Percentiles rank a stretch among this genome's conserved stretches.
Conservation (phyloP, 2,888 invertebrate genomes). For the Pherbina coryleti region DNA sequence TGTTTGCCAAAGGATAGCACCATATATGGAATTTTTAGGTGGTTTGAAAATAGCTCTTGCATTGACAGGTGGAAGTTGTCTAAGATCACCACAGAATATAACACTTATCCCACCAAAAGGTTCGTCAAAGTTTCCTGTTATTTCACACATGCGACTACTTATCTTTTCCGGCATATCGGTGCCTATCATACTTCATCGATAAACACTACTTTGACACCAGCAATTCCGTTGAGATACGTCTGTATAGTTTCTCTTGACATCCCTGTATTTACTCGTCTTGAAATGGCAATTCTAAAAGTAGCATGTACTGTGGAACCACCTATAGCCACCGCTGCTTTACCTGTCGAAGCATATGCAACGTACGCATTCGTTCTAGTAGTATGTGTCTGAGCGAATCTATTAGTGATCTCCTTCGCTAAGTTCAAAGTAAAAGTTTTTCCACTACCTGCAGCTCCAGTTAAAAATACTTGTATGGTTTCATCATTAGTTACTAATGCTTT, state of each 20-base stretch:
- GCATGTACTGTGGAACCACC: background rate
- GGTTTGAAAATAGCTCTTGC: background rate
- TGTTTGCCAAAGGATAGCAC: background rate
- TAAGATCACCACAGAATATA: too few relatives aligned
- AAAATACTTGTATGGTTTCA: background rate
- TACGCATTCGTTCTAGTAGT: background rate
- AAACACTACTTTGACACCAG: background rate
- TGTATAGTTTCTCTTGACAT: background rate
- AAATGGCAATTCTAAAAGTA: background rate
- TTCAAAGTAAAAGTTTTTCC: background rate
- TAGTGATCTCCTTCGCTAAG: background rate
- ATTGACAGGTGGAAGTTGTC: background rate
- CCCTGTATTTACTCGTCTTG: background rate
- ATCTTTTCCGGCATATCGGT: background rate
- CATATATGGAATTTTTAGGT: background rate
- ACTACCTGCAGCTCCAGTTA: background rate
- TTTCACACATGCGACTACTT: background rate
- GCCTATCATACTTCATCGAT: background rate
- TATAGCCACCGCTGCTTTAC: background rate
- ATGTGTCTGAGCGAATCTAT: background rate
- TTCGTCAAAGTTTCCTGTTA: background rate
- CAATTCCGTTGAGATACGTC: background rate
- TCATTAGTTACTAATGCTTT: background rate
- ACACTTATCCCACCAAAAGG: background rate
- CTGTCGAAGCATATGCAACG: background rate